Conservation (phyloP, 1,140 invertebrate species). For the Coenobita brevimanus region DNA sequence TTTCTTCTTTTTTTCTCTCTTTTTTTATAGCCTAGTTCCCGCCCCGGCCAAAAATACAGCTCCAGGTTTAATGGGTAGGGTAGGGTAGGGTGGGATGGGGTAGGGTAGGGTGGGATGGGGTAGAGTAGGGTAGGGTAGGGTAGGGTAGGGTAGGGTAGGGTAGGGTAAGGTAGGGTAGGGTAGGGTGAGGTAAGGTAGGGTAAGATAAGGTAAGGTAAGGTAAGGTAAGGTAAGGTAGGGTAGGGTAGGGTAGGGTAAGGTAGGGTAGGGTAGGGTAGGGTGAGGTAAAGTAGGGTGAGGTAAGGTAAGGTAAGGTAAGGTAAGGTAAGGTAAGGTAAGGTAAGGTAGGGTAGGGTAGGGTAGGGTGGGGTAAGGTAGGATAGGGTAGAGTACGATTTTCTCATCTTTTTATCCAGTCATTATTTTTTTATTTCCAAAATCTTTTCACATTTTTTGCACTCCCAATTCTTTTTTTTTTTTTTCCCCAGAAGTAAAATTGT, state of each 20-base stretch:
- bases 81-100: too few relatives aligned
- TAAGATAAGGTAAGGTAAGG: conserved; percentile 3
- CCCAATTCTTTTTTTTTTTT: background rate
- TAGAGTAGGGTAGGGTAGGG: background rate
- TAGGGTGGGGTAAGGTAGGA: too few relatives aligned
- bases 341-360: too few relatives aligned
- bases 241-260: conserved; percentile 1
- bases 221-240: background rate
- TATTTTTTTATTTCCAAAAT: too few relatives aligned
- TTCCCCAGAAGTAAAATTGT: background rate
- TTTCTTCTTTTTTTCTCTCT: too few relatives aligned
- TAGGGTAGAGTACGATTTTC: background rate
- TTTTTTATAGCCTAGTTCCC: too few relatives aligned
- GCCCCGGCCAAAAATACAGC: too few relatives aligned
- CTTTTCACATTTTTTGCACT: background rate
- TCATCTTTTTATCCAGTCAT: too few relatives aligned
- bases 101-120: background rate
- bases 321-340: too few relatives aligned
- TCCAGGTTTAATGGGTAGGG: too few relatives aligned
- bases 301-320: too few relatives aligned
- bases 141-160: background rate
- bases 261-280: background rate
- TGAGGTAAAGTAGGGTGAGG: too few relatives aligned
- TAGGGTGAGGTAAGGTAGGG: conserved; percentile 1
- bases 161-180: conserved; percentile 1